A percentile compares a stretch with the other conserved stretches of the same genome.
These are phyloP conservation scores for Cryptoblepharus egeriae DNA, from an alignment of 2,797 vertebrate species.

Conservation along the genomic window DNA sequence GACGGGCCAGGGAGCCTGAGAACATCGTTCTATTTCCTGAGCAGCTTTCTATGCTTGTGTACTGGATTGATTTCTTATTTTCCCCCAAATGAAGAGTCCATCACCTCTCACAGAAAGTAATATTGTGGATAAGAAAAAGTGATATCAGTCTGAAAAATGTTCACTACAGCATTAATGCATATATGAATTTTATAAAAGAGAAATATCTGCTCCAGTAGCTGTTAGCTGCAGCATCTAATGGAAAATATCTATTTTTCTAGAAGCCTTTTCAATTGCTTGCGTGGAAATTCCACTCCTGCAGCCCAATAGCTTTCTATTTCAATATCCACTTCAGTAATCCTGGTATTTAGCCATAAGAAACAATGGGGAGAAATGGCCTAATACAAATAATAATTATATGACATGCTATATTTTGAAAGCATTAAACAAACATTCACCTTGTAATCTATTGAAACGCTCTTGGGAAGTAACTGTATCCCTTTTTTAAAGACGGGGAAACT, in stretches of 20 bases:
- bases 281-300: constrained; percentile 40
- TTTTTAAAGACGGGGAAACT: constrained; percentile 60
- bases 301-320: constrained; percentile 44
- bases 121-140: constrained; percentile 15
- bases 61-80: constrained; percentile 13
- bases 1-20: constrained; percentile 16
- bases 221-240: background rate
- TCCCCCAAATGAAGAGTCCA: constrained; percentile 23
- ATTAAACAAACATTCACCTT: constrained; percentile 36
- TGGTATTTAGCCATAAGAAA: constrained; percentile 44
- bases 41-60: background rate
- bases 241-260: constrained; percentile 20
- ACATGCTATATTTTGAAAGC: constrained; percentile 37
- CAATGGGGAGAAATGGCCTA: constrained; percentile 10
- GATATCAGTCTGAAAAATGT: background rate
- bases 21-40: constrained; percentile 42
- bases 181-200: background rate
- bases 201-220: constrained; percentile 17
- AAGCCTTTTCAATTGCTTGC: constrained; percentile 35
- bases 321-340: constrained; percentile 44
- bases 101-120: constrained; percentile 19
- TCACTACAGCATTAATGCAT: constrained; percentile 4
- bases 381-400: constrained; percentile 45
- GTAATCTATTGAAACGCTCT: constrained; percentile 52
- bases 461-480: constrained; percentile 49